phyloP scores from a whole-genome alignment of 2,113 vertebrate genomes.

The Upupa epops region DNA sequence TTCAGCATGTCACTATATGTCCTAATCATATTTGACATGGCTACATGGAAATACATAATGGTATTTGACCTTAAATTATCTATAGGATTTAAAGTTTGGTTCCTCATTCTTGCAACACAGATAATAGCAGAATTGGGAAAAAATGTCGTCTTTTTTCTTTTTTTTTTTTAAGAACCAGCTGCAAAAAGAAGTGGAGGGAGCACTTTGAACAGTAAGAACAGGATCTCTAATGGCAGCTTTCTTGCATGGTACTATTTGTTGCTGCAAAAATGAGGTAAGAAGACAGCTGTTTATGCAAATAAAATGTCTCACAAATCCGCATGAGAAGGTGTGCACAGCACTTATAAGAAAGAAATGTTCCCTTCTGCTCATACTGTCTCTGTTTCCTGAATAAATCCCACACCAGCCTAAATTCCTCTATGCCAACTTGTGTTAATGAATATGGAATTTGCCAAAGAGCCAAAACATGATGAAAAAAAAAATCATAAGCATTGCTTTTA shows the following conservation, averaged over 20 bases:
- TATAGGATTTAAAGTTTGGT: not conserved
- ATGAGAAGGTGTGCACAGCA: conserved; percentile 65
- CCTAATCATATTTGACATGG: not conserved
- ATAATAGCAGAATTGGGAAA: not conserved
- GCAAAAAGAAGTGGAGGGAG: not conserved
- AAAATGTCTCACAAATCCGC: conserved; percentile 63
- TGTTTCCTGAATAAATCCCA: conserved; percentile 51
- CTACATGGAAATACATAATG: not conserved
- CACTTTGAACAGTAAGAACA: conserved; percentile 12
- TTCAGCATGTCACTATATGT: not conserved
- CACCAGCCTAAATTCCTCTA: conserved; percentile 22
- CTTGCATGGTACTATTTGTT: conserved; percentile 28
- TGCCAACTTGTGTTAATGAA: conserved; percentile 61
- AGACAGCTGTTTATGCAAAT: conserved; percentile 72
- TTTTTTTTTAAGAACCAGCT: conserved; percentile 29
- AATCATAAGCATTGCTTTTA: conserved; percentile 31
- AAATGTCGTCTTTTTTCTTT: not conserved
- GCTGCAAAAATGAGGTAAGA: conserved; percentile 41
- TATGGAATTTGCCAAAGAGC: conserved; percentile 35
- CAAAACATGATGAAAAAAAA: conserved; percentile 22
- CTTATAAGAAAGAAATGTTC: conserved; percentile 57
- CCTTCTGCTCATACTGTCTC: conserved; percentile 15
- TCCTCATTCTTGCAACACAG: not conserved
- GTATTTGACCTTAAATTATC: not conserved
- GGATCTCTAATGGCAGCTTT: conserved; percentile 48